Conservation (phyloP, 1,140 invertebrate species). For the Drepana arcuata region DNA sequence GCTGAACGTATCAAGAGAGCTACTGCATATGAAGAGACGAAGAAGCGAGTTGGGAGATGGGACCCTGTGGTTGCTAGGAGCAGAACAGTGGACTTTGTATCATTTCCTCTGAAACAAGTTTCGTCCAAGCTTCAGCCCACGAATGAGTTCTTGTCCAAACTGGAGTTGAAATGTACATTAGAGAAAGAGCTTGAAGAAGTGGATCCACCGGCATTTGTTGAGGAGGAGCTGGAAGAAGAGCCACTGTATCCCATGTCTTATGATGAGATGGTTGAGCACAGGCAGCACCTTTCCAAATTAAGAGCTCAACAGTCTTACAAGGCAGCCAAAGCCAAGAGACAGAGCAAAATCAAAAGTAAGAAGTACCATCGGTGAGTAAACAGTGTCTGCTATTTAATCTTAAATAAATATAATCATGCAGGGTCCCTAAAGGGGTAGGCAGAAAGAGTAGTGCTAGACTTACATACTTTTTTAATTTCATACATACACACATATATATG, state of each 20-base stretch:
- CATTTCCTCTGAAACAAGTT: constrained; percentile 81
- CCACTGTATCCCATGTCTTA: constrained; percentile 77
- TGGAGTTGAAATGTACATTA: constrained; percentile 77
- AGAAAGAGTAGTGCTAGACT: too few relatives aligned
- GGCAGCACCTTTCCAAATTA: constrained; percentile 83
- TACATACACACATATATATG: too few relatives aligned
- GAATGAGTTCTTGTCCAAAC: constrained; percentile 73
- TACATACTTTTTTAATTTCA: too few relatives aligned
- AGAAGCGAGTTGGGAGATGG: constrained; percentile 86
- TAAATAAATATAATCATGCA: too few relatives aligned
- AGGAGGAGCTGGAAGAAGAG: constrained; percentile 66
- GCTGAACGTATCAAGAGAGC: constrained; percentile 82
- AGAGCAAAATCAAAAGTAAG: constrained; percentile 88
- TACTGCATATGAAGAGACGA: constrained; percentile 84
- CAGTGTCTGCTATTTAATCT: too few relatives aligned
- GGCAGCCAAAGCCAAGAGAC: constrained; percentile 80
- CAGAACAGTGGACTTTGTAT: constrained; percentile 81
- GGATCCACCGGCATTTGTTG: constrained; percentile 57
- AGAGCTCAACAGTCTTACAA: constrained; percentile 86
- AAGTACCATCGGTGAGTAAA: constrained; percentile 77
- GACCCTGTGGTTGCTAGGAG: constrained; percentile 87
- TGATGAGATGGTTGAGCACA: constrained; percentile 83
- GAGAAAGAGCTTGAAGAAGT: constrained; percentile 75
- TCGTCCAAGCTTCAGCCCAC: constrained; percentile 61
- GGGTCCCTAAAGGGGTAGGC: too few relatives aligned